A percentile compares a stretch with the other conserved stretches of the same genome.
phyloP scores from a whole-genome alignment of 2,113 vertebrate species.

The Prietella phreatophila region DNA sequence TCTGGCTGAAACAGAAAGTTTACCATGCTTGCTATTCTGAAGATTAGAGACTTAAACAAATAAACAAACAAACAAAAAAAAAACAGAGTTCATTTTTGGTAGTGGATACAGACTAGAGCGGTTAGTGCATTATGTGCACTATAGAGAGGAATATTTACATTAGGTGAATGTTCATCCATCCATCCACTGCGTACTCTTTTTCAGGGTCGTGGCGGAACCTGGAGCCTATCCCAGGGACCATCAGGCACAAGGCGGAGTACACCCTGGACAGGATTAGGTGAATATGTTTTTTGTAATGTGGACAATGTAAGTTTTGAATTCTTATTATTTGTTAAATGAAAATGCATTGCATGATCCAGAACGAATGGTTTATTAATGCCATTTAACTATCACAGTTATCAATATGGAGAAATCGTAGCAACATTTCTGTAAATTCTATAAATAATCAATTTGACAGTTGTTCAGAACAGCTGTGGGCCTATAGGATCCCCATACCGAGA shows the following conservation, averaged over 20 bases:
- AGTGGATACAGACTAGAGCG: background rate
- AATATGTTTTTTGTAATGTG: background rate
- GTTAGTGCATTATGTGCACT: background rate
- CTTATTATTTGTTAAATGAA: background rate
- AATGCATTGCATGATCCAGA: background rate
- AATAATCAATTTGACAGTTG: slow-evolving; percentile 1
- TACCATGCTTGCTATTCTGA: background rate
- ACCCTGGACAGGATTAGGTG: no score
- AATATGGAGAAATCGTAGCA: background rate
- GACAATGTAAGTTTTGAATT: background rate
- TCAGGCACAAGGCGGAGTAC: no score
- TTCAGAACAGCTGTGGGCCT: background rate
- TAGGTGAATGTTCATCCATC: no score
- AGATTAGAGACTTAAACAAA: background rate
- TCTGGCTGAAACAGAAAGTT: background rate
- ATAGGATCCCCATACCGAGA: background rate
- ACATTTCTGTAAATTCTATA: background rate
- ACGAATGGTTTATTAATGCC: background rate
- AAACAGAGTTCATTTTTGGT: background rate
- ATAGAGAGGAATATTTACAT: background rate
- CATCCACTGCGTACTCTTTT: no score
- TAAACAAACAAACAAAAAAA: no score
- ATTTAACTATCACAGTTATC: background rate
- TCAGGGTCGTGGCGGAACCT: no score
- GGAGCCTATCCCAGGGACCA: no score